Base-by-base conservation (phyloP, 1,140 invertebrate genomes). In the Anthonomus grandis region DNA sequence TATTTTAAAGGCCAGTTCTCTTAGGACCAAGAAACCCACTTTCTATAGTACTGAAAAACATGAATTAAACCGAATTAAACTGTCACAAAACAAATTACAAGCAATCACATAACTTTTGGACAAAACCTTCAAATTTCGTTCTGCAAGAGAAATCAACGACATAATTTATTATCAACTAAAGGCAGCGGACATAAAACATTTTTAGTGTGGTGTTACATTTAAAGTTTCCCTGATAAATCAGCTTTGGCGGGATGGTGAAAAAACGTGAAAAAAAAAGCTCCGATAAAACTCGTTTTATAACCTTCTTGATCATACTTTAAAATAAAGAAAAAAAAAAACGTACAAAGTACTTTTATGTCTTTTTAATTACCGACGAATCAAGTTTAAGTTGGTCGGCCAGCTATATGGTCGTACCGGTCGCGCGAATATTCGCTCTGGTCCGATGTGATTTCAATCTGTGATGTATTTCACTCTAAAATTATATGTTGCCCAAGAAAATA, bases 361-460 rank as follows among this genome's bases (percentile, higher is more conserved):
- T 68, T 68, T 68, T 68, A 68, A 68, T 68, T 68, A 54, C 64
- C n/a, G 65, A 66, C 46, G 64, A 68, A 68, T 66, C 66, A 61
- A 62, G 63, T 64, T 62, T 55, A 46, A 41, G 41, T 19, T 63
- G 64, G 55, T 62, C 46, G 64, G 45, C 63, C 65, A 65, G 52
- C 39, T 55, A 27, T 39, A 39, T 27, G 45, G 23, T n/a, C n/a
- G n/a, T n/a, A n/a, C n/a, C 42, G 22, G 21, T 53, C 31, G 24
- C 12, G 51, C 23, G 50, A 61, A 59, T 31, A 24, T 44, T 64
- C 19, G 47, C 34, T 37, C 24, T 56, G 56, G 36, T 31, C 60
- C 51, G 42, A 49, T 51, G 55, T 48, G 53, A 56, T 63, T 60
- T 55, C 53, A 57, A 67, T 67, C 66, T 64, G 63, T 64, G 62